Evolutionary conservation across 2,113 vertebrate species (phyloP).

Genomic region (Megaleporinus macrocephalus): DNA sequence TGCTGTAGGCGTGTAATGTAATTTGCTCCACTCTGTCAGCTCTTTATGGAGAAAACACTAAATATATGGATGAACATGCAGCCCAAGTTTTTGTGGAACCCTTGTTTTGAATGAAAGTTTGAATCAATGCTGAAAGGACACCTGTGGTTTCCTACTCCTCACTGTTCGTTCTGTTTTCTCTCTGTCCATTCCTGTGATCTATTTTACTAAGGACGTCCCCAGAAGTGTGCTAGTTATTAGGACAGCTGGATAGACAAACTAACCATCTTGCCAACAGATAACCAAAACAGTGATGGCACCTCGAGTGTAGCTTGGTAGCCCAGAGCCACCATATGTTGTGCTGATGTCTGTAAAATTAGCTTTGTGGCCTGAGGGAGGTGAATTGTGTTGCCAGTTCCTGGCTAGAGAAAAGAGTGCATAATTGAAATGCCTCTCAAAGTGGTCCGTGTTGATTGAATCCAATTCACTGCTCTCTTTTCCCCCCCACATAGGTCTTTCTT

Average conservation of each 20-base stretch:
- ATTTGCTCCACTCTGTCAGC: not conserved
- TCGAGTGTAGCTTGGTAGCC: not conserved
- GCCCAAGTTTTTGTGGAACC: too few relatives aligned
- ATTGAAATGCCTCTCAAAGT: conserved; percentile 19
- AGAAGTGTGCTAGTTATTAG: not conserved
- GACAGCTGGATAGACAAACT: not conserved
- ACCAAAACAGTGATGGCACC: not conserved
- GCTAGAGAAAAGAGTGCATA: conserved; percentile 11
- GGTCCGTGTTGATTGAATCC: not conserved
- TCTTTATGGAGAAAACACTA: too few relatives aligned
- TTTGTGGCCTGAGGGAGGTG: not conserved
- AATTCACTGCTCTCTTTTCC: conserved; percentile 3
- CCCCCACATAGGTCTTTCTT: not conserved
- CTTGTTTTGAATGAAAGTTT: not conserved
- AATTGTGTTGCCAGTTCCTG: not conserved
- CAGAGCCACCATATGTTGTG: not conserved
- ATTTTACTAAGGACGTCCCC: not conserved
- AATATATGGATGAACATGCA: too few relatives aligned
- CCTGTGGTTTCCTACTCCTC: not conserved
- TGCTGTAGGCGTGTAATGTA: too few relatives aligned
- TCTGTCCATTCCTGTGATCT: not conserved
- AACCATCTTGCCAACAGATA: not conserved
- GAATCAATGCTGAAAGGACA: not conserved
- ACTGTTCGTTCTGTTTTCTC: not conserved
- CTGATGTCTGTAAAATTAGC: conserved; percentile 3